Percentiles rank a stretch among this genome's conserved stretches.
These are phyloP conservation scores for Antennarius striatus DNA, from an alignment of 2,113 vertebrate genomes.

Conservation along the genomic window DNA sequence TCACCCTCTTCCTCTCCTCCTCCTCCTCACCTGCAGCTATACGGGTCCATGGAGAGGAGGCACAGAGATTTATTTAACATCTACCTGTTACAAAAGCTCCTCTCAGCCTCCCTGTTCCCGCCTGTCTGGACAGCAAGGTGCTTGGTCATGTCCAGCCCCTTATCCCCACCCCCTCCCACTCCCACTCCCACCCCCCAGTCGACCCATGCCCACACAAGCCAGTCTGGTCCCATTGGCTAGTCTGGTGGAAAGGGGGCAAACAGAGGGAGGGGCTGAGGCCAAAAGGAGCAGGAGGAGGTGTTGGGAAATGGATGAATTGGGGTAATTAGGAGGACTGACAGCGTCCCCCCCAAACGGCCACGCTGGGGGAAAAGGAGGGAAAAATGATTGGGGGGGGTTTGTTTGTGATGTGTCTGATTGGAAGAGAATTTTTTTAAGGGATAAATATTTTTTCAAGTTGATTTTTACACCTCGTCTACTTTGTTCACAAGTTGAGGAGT, in stretches of 20 bases:
- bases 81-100: not conserved
- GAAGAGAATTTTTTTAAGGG: not conserved
- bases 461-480: no score
- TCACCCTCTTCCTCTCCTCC: not conserved
- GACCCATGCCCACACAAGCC: constrained; percentile 41
- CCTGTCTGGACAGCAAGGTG: constrained; percentile 34
- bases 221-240: constrained; percentile 64
- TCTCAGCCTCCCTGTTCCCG: constrained; percentile 13
- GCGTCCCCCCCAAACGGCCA: constrained; percentile 39
- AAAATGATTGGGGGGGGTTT: not conserved
- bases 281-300: constrained; percentile 28
- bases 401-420: not conserved
- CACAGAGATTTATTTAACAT: not conserved
- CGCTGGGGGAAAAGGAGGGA: not conserved
- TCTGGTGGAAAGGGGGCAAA: constrained; percentile 60
- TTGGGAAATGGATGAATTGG: constrained; percentile 7
- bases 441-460: no score
- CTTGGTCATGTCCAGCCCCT: constrained; percentile 54
- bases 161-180: constrained; percentile 17
- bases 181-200: constrained; percentile 26
- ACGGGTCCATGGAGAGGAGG: constrained; percentile 14
- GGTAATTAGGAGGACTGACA: constrained; percentile 9
- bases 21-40: constrained; percentile 12
- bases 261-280: constrained; percentile 44
- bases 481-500: no score